phyloP scores from a whole-genome alignment of 2,888 invertebrate genomes.

The Pammene fasciana region DNA sequence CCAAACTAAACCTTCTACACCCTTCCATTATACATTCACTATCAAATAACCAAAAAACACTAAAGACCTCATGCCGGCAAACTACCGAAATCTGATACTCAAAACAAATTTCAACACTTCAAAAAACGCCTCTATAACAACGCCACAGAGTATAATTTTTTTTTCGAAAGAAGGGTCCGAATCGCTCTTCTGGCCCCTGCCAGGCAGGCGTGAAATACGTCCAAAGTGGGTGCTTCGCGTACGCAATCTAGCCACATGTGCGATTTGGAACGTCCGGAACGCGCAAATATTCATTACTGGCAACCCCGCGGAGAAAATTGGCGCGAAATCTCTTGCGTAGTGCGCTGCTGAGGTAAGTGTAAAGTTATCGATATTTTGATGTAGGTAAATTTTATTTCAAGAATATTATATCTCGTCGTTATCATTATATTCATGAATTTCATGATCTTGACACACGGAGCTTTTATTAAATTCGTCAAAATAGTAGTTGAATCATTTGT shows the following conservation, averaged over 20 bases:
- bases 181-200: constrained; percentile 52
- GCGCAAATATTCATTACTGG: constrained; percentile 64
- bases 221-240: constrained; percentile 53
- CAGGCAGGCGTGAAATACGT: constrained; percentile 62
- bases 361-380: constrained; percentile 43
- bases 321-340: constrained; percentile 53
- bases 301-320: constrained; percentile 72
- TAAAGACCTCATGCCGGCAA: constrained; percentile 36
- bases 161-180: constrained; percentile 37
- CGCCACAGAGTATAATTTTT: constrained; percentile 42
- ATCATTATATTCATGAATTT: too few relatives aligned
- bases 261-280: constrained; percentile 50
- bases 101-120: constrained; percentile 34
- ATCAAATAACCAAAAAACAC: constrained; percentile 38
- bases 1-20: constrained; percentile 21
- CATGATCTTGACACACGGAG: too few relatives aligned
- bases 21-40: constrained; percentile 29
- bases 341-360: constrained; percentile 43
- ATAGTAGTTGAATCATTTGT: too few relatives aligned
- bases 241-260: constrained; percentile 75
- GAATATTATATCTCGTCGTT: too few relatives aligned
- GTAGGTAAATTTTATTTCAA: too few relatives aligned
- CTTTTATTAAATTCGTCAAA: too few relatives aligned
- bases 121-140: constrained; percentile 37
- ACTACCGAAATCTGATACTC: constrained; percentile 42